Evolutionary conservation across 2,888 invertebrate species (phyloP).

Genomic region (Drosophila maculinotata): DNA sequence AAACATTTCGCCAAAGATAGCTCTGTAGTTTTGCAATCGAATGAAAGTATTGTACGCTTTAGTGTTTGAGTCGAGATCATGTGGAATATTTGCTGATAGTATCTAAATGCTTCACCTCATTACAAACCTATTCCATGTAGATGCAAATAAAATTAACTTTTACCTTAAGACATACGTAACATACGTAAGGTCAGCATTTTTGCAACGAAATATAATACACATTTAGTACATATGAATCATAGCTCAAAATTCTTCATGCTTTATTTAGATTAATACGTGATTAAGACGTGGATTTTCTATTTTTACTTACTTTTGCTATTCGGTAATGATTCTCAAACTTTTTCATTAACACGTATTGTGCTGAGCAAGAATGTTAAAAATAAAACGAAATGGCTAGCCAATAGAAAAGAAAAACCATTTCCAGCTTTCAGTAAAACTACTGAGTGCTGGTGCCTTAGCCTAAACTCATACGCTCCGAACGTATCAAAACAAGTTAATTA

Average conservation of each 20-base stretch:
- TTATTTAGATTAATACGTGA: no score
- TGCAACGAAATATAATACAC: no score
- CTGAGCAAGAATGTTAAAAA: background rate
- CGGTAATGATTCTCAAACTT: background rate
- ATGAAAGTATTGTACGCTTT: background rate
- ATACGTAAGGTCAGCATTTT: no score
- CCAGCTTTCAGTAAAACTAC: background rate
- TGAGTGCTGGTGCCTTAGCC: background rate
- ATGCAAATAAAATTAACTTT: no score
- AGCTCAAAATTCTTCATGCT: no score
- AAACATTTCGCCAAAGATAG: background rate
- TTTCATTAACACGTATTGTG: no score
- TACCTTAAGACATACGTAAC: no score
- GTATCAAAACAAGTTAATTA: constrained; percentile 72
- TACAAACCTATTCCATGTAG: no score
- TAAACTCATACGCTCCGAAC: constrained; percentile 19
- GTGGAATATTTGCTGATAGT: no score
- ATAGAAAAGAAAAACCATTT: constrained; percentile 1
- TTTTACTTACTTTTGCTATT: background rate
- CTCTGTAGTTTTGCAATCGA: background rate
- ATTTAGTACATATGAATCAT: no score
- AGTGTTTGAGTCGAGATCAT: background rate
- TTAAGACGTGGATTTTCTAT: no score
- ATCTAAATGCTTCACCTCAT: no score
- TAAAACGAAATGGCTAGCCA: background rate